Evolutionary conservation across 2,113 vertebrate species (phyloP).

Genomic region (Callopanchax toddi): DNA sequence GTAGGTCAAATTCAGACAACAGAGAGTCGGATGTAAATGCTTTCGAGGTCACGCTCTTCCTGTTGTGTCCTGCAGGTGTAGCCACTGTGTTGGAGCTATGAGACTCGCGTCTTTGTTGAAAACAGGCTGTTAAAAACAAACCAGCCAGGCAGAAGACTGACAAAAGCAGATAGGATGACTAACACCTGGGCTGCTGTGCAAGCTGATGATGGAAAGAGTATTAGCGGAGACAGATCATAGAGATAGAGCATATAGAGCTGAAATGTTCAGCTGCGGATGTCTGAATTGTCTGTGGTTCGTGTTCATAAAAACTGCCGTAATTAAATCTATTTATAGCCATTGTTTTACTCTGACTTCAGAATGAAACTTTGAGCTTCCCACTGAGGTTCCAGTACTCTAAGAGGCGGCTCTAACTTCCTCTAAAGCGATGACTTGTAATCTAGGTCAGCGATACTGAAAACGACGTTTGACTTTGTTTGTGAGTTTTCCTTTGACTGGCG

Average conservation of each 20-base stretch:
- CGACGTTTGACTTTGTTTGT: not conserved
- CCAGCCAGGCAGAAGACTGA: slow-evolving; percentile 23
- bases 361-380: slow-evolving; percentile 6
- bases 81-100: slow-evolving; percentile 17
- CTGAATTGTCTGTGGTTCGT: not conserved
- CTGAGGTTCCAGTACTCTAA: not conserved
- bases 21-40: slow-evolving; percentile 46
- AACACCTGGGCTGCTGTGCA: not conserved
- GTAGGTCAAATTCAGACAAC: slow-evolving; percentile 38
- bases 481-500: not conserved
- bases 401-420: not conserved
- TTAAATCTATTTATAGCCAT: not conserved
- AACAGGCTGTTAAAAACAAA: slow-evolving; percentile 13
- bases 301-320: not conserved
- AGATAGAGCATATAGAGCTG: not conserved
- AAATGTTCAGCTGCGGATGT: not conserved
- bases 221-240: not conserved
- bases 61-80: slow-evolving; percentile 16
- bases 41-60: slow-evolving; percentile 1
- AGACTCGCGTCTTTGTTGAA: slow-evolving; percentile 17
- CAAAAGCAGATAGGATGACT: slow-evolving; percentile 26
- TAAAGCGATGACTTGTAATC: not conserved
- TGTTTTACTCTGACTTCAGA: not conserved
- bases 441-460: slow-evolving; percentile 3
- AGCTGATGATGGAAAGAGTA: slow-evolving; percentile 22